phyloP scores from a whole-genome alignment of 2,113 vertebrate genomes.

The Crotalus tigris region DNA sequence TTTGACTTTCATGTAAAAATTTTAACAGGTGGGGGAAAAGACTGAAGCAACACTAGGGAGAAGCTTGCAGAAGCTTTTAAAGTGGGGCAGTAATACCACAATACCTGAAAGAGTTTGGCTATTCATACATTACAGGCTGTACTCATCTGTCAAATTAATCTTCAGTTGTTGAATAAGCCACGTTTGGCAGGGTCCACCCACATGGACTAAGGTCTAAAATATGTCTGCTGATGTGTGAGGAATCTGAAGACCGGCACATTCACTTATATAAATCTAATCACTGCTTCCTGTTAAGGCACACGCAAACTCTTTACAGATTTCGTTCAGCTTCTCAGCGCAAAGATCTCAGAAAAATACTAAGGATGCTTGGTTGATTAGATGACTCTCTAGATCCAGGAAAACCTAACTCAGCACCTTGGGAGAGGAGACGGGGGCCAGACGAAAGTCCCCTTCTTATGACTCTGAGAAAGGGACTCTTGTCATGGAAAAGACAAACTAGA shows the following conservation, averaged over 20 bases:
- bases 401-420: neutral
- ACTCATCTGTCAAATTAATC: neutral
- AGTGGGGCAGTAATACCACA: neutral
- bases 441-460: neutral
- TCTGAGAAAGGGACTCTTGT: neutral
- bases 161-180: neutral
- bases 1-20: neutral
- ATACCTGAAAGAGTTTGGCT: neutral
- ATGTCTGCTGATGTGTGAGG: neutral
- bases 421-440: no score
- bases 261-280: neutral
- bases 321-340: neutral
- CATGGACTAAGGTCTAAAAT: neutral
- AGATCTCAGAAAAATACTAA: neutral
- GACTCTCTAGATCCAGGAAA: neutral
- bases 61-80: neutral
- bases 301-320: no score
- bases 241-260: neutral
- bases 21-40: neutral
- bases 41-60: neutral
- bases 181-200: neutral
- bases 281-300: neutral
- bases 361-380: neutral
- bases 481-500: constrained; percentile 30
- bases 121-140: neutral